Evolutionary conservation across 2,888 invertebrate species (phyloP), one percentile per base, ranked within the genome.

Genomic region (Cinara cedri): DNA sequence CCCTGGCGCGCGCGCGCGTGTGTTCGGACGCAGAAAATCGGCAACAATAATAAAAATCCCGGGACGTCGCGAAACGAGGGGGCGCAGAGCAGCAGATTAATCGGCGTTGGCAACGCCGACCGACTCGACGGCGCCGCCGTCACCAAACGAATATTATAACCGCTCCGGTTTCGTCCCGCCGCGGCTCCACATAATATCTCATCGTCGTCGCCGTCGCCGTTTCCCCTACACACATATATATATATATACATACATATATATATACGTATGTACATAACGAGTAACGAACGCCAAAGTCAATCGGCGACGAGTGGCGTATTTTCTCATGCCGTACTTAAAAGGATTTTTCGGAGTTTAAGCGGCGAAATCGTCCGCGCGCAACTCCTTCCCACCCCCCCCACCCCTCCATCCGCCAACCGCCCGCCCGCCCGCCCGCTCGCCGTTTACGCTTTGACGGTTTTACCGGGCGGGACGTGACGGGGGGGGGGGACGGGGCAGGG

Each of bases 41-140:
- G 60, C 70, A 62, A 78, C 78, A 78, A 78, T 49, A 78, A 78
- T 70, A 78, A 78, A 34, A 66, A 78, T 46, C 42, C 26, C 51
- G 49, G 13, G 57, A 78, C 8, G 78, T 16, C 70, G 16, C 60
- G 21, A 49, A 54, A 60, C 57, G 26, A 13, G 24, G 66, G 66
- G 54, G 1, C 9, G 46, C 19, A 16, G 21, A 21, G 57, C 24
- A 46, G 78, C 68, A 70, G 78, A 78, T 78, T 78, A 78, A 78
- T 78, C 78, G 78, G 78, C n/a, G 78, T 70, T 78, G 78, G 78
- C 78, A 78, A 60, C 70, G 24, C 57, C n/a, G 21, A 62, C 51
- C 78, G 78, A 68, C 78, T 62, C 78, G 78, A 68, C 24, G 78
- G 78, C 78, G 78, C 78, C 70, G 34, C 34, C 34, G 34, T 34